Evolutionary conservation across 2,113 vertebrate species (phyloP).

Genomic region (Pandion haliaetus): DNA sequence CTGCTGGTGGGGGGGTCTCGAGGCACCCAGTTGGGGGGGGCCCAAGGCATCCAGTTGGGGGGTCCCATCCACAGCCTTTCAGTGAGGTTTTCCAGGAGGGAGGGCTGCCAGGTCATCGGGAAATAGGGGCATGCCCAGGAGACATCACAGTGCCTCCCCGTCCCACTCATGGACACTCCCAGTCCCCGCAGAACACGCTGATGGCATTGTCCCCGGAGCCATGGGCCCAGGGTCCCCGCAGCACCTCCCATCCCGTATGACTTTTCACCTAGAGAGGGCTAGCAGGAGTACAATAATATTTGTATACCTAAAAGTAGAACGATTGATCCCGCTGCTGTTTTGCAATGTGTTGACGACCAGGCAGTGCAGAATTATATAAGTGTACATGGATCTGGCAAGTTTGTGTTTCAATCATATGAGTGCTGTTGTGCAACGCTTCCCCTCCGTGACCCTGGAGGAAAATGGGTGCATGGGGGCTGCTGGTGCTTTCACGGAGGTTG

Average conservation of each 20-base stretch:
- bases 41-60: not conserved
- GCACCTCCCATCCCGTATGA: not conserved
- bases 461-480: not conserved
- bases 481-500: not conserved
- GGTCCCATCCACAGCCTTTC: not conserved
- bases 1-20: not conserved
- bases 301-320: constrained; percentile 12
- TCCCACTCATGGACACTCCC: not conserved
- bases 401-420: not conserved
- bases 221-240: not conserved
- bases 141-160: not conserved
- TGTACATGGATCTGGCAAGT: not conserved
- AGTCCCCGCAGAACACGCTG: rapidly evolving
- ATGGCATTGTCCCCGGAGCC: rapidly evolving
- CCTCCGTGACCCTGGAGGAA: not conserved
- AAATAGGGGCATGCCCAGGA: not conserved
- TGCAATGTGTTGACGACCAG: constrained; percentile 13
- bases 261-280: not conserved
- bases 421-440: constrained; percentile 5
- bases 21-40: rapidly evolving
- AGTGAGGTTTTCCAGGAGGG: not conserved
- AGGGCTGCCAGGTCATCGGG: not conserved
- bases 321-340: constrained; percentile 27
- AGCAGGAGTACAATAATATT: not conserved
- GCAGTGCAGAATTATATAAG: not conserved